These are phyloP conservation scores for Nephila pilipes DNA, from an alignment of 1,140 invertebrate genomes.

Conservation along the genomic window DNA sequence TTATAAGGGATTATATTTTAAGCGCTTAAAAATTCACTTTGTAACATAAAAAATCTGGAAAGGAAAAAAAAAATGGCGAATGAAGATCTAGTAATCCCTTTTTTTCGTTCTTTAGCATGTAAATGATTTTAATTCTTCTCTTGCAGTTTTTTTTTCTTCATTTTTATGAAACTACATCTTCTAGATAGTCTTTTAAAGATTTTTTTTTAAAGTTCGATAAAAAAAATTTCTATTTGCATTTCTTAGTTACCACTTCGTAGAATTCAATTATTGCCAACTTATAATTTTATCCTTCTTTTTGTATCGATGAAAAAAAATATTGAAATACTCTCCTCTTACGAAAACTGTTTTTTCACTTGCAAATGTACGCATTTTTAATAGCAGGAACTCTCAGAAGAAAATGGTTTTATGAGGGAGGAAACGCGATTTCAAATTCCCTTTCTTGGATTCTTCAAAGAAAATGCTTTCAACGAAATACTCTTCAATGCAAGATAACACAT, in stretches of 20 bases:
- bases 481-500: constrained; percentile 31
- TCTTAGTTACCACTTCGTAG: neutral
- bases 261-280: neutral
- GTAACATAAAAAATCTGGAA: no score
- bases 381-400: neutral
- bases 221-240: neutral
- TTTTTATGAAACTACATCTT: no score
- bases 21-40: no score
- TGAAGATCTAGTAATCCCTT: no score
- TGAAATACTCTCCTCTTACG: no score
- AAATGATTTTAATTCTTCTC: no score
- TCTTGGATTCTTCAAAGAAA: neutral
- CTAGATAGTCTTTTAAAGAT: no score
- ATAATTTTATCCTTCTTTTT: neutral
- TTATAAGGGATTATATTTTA: no score
- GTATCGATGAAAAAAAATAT: neutral
- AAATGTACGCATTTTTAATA: constrained; percentile 50
- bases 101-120: no score
- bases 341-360: constrained; percentile 9
- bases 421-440: constrained; percentile 26
- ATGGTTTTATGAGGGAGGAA: constrained; percentile 11
- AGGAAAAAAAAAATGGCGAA: no score
- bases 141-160: no score
- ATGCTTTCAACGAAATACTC: neutral
- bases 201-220: no score